A percentile compares a stretch with the other conserved stretches of the same genome.
Evolutionary conservation across 2,888 invertebrate species (phyloP).

Genomic region (Elegia similella): DNA sequence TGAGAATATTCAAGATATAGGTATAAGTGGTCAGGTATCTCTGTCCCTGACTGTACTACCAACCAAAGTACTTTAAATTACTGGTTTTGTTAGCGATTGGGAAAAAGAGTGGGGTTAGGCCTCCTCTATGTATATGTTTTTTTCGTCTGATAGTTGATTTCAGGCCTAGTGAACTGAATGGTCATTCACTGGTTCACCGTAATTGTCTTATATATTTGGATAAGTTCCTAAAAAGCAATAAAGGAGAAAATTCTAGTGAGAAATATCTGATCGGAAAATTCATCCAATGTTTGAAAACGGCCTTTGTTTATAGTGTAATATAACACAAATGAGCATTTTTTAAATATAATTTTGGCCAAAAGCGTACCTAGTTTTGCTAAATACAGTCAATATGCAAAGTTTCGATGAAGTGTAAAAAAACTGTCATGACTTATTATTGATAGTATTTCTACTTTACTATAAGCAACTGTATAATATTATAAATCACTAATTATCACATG

Average conservation of each 20-base stretch:
- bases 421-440: conserved; percentile 7
- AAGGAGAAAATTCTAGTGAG: background rate
- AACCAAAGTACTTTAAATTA: no score
- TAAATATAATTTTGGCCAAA: conserved; percentile 7
- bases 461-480: conserved; percentile 9
- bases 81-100: no score
- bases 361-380: background rate
- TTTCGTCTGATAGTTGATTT: no score
- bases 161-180: no score
- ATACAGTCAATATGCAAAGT: background rate
- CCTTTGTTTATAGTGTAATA: conserved; percentile 3
- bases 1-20: no score
- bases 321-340: conserved; percentile 7
- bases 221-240: background rate
- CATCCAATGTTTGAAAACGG: background rate
- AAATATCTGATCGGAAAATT: background rate
- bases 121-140: no score
- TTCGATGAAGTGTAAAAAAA: conserved; percentile 4
- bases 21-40: no score
- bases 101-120: no score
- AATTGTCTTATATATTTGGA: no score
- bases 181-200: no score
- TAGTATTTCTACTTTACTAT: conserved; percentile 1
- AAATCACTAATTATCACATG: conserved; percentile 10
- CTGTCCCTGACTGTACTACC: no score